phyloP scores from a whole-genome alignment of 2,113 vertebrate genomes.

The Numida meleagris region DNA sequence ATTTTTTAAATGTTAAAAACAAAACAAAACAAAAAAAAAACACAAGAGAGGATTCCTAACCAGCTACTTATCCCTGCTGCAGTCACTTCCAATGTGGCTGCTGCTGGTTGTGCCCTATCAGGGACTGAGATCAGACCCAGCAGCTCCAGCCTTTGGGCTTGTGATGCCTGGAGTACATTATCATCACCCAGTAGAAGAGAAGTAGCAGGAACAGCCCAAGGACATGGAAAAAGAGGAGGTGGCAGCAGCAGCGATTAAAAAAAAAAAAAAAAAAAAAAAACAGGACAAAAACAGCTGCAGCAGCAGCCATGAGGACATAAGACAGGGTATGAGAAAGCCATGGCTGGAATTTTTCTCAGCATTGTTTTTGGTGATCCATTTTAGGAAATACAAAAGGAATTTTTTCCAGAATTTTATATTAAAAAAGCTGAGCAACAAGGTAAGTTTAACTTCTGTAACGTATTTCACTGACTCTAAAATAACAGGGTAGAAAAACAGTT shows the following conservation, averaged over 20 bases:
- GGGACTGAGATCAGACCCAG: neutral
- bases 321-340: accelerated
- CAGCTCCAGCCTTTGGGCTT: neutral
- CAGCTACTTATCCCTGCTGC: neutral
- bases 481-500: neutral
- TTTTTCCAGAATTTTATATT: neutral
- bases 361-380: neutral
- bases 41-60: neutral
- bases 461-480: neutral
- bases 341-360: neutral
- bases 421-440: neutral
- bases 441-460: neutral
- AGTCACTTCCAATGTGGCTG: accelerated
- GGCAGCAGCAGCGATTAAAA: neutral
- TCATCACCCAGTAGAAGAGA: neutral
- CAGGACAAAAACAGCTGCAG: neutral
- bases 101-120: neutral
- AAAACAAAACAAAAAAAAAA: neutral
- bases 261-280: neutral
- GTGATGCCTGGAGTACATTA: accelerated
- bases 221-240: neutral
- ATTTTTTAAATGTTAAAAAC: neutral
- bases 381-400: neutral
- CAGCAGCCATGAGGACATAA: neutral
- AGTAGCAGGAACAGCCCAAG: neutral